phyloP scores from a whole-genome alignment of 1,140 invertebrate species.

The Drosophila nasuta region DNA sequence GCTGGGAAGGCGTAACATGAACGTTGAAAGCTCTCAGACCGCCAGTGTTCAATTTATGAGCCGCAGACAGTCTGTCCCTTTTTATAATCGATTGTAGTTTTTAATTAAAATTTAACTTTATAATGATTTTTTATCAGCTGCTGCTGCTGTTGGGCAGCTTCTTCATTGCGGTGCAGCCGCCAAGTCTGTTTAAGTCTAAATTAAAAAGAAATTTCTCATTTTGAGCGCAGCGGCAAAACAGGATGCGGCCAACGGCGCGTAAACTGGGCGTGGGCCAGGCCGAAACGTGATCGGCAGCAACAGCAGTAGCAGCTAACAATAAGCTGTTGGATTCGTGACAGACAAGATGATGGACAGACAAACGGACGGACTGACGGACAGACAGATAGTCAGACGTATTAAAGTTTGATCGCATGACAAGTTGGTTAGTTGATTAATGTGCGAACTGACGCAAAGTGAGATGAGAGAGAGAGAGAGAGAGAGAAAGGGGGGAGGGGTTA shows the following conservation, averaged over 20 bases:
- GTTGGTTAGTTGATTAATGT: constrained; percentile 72
- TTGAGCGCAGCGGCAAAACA: constrained; percentile 52
- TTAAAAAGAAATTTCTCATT: constrained; percentile 85
- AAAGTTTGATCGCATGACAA: constrained; percentile 39
- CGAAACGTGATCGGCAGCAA: constrained; percentile 57
- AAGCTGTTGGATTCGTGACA: constrained; percentile 56
- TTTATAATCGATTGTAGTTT: constrained; percentile 78
- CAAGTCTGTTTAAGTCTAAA: constrained; percentile 74
- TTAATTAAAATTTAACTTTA: constrained; percentile 85
- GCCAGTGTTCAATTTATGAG: constrained; percentile 81
- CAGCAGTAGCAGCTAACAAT: background rate
- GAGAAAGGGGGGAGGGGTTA: background rate
- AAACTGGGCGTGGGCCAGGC: constrained; percentile 67
- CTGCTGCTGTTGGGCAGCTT: constrained; percentile 4
- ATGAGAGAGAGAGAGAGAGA: background rate
- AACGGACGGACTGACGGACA: constrained; percentile 25
- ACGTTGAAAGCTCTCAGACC: constrained; percentile 72
- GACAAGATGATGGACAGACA: constrained; percentile 22
- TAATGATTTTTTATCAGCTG: constrained; percentile 85
- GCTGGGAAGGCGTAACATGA: constrained; percentile 62
- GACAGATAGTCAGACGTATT: background rate
- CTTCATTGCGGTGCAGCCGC: background rate
- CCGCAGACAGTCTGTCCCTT: constrained; percentile 69
- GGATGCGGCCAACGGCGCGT: constrained; percentile 68
- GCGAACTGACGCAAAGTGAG: constrained; percentile 52